Conservation (phyloP, 2,113 vertebrate species). For the Manacus vitellinus region DNA sequence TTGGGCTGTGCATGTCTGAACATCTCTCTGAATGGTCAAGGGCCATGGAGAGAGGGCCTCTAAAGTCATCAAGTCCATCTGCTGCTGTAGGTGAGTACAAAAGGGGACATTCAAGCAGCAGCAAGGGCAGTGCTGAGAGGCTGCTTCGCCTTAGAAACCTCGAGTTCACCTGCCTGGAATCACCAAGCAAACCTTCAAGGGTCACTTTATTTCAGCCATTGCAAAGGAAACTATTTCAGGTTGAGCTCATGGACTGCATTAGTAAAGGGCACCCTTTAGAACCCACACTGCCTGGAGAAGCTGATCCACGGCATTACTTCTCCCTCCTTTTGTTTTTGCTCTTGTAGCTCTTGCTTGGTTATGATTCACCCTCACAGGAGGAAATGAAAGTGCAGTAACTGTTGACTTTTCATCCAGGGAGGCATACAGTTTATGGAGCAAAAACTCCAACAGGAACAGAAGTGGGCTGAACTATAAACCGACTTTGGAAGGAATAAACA, state of each 20-base stretch:
- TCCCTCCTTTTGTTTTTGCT: neutral
- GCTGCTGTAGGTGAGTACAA: neutral
- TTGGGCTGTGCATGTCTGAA: neutral
- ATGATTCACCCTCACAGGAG: constrained; percentile 57
- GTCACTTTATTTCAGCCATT: neutral
- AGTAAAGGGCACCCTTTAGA: neutral
- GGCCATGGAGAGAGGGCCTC: neutral
- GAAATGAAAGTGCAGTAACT: constrained; percentile 47
- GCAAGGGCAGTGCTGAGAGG: neutral
- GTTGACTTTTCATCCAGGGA: constrained; percentile 57
- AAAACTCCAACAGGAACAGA: constrained; percentile 20
- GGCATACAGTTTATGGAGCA: constrained; percentile 35
- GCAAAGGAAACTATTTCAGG: neutral
- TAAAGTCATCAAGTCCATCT: neutral
- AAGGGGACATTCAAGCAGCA: neutral
- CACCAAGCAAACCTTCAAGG: neutral
- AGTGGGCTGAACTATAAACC: neutral
- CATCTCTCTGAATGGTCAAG: neutral
- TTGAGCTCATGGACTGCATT: neutral
- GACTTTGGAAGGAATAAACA: neutral
- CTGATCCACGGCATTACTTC: neutral
- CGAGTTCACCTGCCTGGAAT: neutral
- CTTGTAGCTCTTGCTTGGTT: neutral
- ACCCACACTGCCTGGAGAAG: neutral
- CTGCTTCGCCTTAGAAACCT: neutral